These are phyloP conservation scores for Liopterus haemorrhoidalis DNA, from an alignment of 2,888 invertebrate species.

Conservation along the genomic window DNA sequence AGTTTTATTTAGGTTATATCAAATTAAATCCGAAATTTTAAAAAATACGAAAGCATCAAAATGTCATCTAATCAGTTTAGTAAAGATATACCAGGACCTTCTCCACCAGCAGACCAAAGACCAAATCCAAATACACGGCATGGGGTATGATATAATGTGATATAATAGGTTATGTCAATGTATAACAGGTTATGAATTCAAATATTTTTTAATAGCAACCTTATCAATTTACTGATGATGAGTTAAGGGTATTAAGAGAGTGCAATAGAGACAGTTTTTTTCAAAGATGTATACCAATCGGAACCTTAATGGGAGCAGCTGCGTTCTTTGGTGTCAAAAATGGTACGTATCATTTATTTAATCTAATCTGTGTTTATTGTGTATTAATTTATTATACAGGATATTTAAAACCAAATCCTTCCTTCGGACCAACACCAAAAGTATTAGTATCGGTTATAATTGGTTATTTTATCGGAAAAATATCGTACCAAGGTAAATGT, in stretches of 20 bases:
- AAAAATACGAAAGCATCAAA: too few relatives aligned
- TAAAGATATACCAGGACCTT: too few relatives aligned
- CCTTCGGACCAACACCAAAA: constrained; percentile 68
- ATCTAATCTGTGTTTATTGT: too few relatives aligned
- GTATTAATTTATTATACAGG: constrained; percentile 46
- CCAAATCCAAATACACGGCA: too few relatives aligned
- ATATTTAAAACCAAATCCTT: constrained; percentile 52
- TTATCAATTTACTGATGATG: constrained; percentile 65
- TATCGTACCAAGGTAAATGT: constrained; percentile 73
- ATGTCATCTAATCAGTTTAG: too few relatives aligned
- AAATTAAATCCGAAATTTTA: too few relatives aligned
- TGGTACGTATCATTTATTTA: constrained; percentile 51
- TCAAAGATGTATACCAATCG: constrained; percentile 64
- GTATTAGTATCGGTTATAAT: constrained; percentile 59
- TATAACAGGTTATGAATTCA: too few relatives aligned
- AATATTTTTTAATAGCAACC: too few relatives aligned
- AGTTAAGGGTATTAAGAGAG: constrained; percentile 62
- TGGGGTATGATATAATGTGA: too few relatives aligned
- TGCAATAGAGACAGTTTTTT: constrained; percentile 75
- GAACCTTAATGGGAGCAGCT: constrained; percentile 56
- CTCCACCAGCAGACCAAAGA: too few relatives aligned
- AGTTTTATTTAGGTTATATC: too few relatives aligned
- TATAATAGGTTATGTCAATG: too few relatives aligned
- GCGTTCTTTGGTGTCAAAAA: constrained; percentile 61
- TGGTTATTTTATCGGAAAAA: constrained; percentile 75